Conservation (phyloP, 1,140 invertebrate genomes). For the Drosophila melanica region DNA sequence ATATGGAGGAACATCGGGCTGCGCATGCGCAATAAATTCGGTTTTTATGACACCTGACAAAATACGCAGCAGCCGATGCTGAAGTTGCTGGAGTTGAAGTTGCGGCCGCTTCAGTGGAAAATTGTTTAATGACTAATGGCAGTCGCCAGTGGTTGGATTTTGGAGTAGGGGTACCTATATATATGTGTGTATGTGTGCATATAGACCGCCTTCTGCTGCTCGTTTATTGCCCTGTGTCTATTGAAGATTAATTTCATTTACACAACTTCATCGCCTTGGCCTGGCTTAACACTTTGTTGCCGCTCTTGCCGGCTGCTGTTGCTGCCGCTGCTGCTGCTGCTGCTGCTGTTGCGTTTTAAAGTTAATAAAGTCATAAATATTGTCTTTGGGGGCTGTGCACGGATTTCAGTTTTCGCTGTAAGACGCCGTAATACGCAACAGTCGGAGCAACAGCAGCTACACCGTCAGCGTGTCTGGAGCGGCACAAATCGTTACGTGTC, state of each 20-base stretch:
- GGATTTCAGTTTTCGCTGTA: slow-evolving; percentile 56
- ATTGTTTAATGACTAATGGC: slow-evolving; percentile 81
- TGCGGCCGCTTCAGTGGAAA: slow-evolving; percentile 73
- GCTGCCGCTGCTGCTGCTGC: slow-evolving; percentile 3
- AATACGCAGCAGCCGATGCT: slow-evolving; percentile 71
- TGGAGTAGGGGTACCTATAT: not conserved
- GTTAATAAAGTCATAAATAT: slow-evolving; percentile 83
- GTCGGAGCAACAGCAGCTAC: slow-evolving; percentile 38
- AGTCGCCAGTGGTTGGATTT: slow-evolving; percentile 25
- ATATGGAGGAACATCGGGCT: slow-evolving; percentile 54
- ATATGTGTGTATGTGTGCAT: not conserved
- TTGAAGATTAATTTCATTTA: slow-evolving; percentile 83
- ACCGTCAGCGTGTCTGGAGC: slow-evolving; percentile 36
- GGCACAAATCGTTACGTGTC: slow-evolving; percentile 77
- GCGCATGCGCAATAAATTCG: slow-evolving; percentile 83
- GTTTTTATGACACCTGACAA: slow-evolving; percentile 84
- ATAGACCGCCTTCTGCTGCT: slow-evolving; percentile 46
- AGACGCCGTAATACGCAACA: slow-evolving; percentile 71
- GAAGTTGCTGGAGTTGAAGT: slow-evolving; percentile 36
- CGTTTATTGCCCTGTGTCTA: slow-evolving; percentile 82
- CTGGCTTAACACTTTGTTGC: slow-evolving; percentile 77
- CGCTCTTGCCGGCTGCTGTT: slow-evolving; percentile 27
- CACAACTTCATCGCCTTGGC: slow-evolving; percentile 79
- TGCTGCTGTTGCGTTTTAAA: slow-evolving; percentile 67
- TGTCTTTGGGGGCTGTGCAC: slow-evolving; percentile 69